Evolutionary conservation across 2,888 invertebrate species (phyloP).

Genomic region (Stratiomys singularior): DNA sequence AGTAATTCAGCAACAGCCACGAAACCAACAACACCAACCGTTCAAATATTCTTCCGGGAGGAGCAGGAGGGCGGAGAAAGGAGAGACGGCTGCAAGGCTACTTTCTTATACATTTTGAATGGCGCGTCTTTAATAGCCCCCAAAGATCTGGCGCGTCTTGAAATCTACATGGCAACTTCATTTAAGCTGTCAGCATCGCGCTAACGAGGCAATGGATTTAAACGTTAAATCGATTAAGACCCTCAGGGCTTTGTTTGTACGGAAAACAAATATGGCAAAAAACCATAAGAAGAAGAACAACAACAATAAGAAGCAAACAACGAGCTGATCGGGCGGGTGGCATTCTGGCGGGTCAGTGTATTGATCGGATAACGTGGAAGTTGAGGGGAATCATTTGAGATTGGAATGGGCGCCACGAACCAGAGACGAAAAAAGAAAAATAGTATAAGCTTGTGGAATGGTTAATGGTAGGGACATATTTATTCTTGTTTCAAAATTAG

Average conservation of each 20-base stretch:
- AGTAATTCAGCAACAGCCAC: background rate
- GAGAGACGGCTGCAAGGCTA: too few species aligned
- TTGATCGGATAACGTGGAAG: too few species aligned
- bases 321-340: too few species aligned
- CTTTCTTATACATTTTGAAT: background rate
- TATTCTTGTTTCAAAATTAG: too few species aligned
- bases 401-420: too few species aligned
- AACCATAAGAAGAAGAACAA: too few species aligned
- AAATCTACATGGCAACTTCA: slow-evolving; percentile 44
- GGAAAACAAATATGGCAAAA: background rate
- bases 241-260: slow-evolving; percentile 19
- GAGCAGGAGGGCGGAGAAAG: background rate
- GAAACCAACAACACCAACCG: background rate
- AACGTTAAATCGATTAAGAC: slow-evolving; percentile 45
- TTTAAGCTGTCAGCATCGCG: slow-evolving; percentile 46
- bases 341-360: too few species aligned
- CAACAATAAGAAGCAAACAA: too few species aligned
- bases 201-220: slow-evolving; percentile 48
- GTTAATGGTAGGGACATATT: too few species aligned
- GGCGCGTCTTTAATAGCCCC: background rate
- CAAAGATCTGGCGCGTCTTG: background rate
- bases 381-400: too few species aligned
- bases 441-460: too few species aligned
- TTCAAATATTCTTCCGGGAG: background rate
- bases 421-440: too few species aligned